phyloP scores from a whole-genome alignment of 1,140 invertebrate species.

The Triops cancriformis region DNA sequence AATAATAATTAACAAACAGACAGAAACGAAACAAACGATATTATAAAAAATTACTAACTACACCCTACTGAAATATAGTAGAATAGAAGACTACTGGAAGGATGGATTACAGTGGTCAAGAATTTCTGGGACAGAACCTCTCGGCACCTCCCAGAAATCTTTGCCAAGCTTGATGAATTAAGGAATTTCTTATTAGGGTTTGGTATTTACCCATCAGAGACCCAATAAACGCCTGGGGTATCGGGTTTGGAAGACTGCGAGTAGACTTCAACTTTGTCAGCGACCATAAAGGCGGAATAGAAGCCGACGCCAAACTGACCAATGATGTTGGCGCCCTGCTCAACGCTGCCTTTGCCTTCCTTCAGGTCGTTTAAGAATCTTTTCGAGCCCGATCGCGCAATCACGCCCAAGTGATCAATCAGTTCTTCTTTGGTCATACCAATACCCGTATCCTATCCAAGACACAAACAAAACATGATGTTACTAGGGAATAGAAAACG shows the following conservation, averaged over 20 bases:
- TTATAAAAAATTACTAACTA: too few relatives aligned
- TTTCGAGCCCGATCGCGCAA: conserved; percentile 90
- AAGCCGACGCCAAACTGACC: conserved; percentile 98
- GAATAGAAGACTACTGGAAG: too few relatives aligned
- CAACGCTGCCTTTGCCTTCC: conserved; percentile 49
- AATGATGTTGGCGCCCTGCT: conserved; percentile 67
- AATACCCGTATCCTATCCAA: conserved; percentile 70
- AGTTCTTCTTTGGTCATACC: conserved; percentile 91
- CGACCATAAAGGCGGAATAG: conserved; percentile 95
- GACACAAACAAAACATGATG: conserved; percentile 17
- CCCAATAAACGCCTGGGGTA: conserved; percentile 69
- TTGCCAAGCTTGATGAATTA: neutral
- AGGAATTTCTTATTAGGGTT: conserved; percentile 18
- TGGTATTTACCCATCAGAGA: conserved; percentile 67
- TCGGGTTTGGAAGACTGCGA: conserved; percentile 54
- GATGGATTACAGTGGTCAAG: too few relatives aligned
- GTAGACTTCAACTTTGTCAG: conserved; percentile 85
- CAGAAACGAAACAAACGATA: too few relatives aligned
- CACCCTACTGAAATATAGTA: too few relatives aligned
- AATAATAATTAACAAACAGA: too few relatives aligned
- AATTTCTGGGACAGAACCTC: too few relatives aligned
- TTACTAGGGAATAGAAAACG: neutral
- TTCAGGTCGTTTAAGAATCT: conserved; percentile 80
- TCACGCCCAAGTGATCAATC: conserved; percentile 83
- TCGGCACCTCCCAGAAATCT: neutral